A percentile compares a stretch with the other conserved stretches of the same genome.
phyloP scores from a whole-genome alignment of 2,797 vertebrate species.

The Podarcis lilfordi region DNA sequence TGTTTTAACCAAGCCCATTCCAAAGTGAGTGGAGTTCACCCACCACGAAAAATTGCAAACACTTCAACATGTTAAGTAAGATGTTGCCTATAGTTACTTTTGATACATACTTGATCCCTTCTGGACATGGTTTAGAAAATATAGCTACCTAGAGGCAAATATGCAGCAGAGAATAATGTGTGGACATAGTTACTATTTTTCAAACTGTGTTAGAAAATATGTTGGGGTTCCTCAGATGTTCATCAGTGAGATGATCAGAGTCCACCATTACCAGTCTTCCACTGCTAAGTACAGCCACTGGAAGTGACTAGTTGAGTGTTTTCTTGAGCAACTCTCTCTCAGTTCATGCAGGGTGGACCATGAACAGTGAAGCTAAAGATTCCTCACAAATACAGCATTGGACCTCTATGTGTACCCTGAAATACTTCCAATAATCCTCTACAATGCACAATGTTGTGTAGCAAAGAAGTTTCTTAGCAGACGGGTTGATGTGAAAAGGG shows the following conservation, averaged over 20 bases:
- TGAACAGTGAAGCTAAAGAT: background rate
- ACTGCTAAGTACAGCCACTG: background rate
- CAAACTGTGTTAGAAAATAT: background rate
- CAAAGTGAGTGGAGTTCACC: background rate
- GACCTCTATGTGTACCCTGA: background rate
- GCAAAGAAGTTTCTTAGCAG: background rate
- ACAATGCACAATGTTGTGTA: background rate
- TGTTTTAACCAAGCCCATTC: background rate
- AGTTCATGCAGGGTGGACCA: background rate
- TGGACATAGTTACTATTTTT: background rate
- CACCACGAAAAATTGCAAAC: background rate
- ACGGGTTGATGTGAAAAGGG: background rate
- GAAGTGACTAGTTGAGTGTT: background rate
- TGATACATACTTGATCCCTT: slow-evolving; percentile 22
- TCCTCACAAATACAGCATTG: no score
- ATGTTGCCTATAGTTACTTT: background rate
- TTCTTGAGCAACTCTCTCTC: background rate
- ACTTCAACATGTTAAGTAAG: background rate
- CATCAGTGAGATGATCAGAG: background rate
- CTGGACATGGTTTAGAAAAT: background rate
- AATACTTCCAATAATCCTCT: background rate
- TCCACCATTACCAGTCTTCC: background rate
- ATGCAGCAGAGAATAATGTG: background rate
- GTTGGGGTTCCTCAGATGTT: background rate
- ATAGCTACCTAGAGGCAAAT: background rate